phyloP scores from a whole-genome alignment of 2,888 invertebrate genomes.

The Mimumesa dahlbomi region DNA sequence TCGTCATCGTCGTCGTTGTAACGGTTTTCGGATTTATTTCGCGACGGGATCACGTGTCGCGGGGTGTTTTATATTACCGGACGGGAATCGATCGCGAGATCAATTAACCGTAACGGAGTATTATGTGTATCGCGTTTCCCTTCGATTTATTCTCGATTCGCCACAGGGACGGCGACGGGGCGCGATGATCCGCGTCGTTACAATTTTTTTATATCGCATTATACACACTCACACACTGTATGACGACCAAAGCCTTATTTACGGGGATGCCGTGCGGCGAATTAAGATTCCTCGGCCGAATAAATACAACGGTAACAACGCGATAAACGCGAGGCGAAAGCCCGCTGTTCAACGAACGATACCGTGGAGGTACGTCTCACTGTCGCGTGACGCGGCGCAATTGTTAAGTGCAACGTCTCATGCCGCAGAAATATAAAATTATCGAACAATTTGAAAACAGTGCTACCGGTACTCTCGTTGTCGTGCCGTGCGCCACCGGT shows the following conservation, averaged over 20 bases:
- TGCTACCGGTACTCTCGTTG: conserved; percentile 22
- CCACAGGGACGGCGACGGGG: too few relatives aligned
- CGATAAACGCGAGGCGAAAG: conserved; percentile 28
- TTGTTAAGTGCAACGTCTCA: conserved; percentile 53
- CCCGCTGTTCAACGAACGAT: conserved; percentile 5
- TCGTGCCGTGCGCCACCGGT: conserved; percentile 31
- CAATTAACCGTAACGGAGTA: too few relatives aligned
- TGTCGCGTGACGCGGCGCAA: conserved; percentile 48
- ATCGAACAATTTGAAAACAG: conserved; percentile 52
- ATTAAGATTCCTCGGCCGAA: conserved; percentile 11
- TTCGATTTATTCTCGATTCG: too few relatives aligned
- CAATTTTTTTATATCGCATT: too few relatives aligned
- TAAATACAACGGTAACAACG: conserved; percentile 25
- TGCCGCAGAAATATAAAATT: conserved; percentile 57
- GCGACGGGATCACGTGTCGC: too few relatives aligned
- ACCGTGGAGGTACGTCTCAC: background rate
- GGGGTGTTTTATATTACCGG: too few relatives aligned
- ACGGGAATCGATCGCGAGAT: too few relatives aligned
- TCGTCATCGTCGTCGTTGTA: too few relatives aligned
- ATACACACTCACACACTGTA: background rate
- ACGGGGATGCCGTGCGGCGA: background rate
- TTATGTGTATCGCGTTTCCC: too few relatives aligned
- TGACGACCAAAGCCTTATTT: too few relatives aligned
- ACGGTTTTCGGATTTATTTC: too few relatives aligned
- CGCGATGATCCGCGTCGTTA: too few relatives aligned